Evolutionary conservation across 2,888 invertebrate species (phyloP), one percentile per base, ranked within the genome.

Genomic region (Drosophila subsilvestris): DNA sequence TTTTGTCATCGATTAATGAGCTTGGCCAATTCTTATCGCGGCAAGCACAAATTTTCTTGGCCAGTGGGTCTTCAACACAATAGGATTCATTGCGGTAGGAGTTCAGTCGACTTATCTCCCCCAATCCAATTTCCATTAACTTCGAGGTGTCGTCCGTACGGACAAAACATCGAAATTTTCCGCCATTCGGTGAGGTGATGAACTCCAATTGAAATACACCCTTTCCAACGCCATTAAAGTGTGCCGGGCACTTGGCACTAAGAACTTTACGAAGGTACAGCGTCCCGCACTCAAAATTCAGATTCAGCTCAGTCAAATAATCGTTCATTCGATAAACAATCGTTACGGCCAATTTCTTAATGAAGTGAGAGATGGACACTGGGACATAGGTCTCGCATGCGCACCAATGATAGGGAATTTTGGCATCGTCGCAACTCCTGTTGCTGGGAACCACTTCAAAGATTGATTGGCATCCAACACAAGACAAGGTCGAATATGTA

Each of bases 321-420:
- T 20, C 20, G 14, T 74, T 70, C 10, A 89, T 86, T 9, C 75
- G 70, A 43, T 72, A 59, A 1, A 85, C 29, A 0, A 76, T 25
- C 27, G 70, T 60, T n/a, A 92, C 78, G 0, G 90, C 78, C 59
- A 94, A 93, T 48, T 56, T 42, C 17, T 72, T 67, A 0, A 78
- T 56, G 0, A 54, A 20, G 0, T 48, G 51, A 0, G 92, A 91
- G 78, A 94, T 93, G 0, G 7, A 1, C 1, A 74, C 42, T n/a
- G 49, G 27, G 0, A 25, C 32, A 3, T 48, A 93, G 93, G 69
- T 91, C 37, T 94, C 93, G 83, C 96, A 96, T 69, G 95, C 94
- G 88, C 96, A 96, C 95, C 95, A 96, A 85, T 95, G 95, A 17
- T 94, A 93, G 0, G 93, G 92, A 55, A 96, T 94, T 0, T 93